phyloP scores from a whole-genome alignment of 2,113 vertebrate genomes.

The Sakesphorus luctuosus region DNA sequence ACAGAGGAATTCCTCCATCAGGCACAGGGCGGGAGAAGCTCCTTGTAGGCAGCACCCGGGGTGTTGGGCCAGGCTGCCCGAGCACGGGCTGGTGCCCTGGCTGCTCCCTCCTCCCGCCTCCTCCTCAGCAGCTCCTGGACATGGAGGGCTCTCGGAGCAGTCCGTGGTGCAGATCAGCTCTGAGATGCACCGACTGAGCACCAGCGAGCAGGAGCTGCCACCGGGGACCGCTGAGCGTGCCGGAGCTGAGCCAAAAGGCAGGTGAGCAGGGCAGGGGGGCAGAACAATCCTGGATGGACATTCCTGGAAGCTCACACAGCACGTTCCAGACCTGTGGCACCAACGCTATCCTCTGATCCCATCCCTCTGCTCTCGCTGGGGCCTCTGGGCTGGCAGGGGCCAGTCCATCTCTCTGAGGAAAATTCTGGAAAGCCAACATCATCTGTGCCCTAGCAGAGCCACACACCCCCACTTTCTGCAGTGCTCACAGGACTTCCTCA shows the following conservation, averaged over 20 bases:
- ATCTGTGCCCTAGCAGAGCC: background rate
- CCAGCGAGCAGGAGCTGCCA: background rate
- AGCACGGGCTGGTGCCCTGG: background rate
- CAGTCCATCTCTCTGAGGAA: background rate
- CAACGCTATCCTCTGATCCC: background rate
- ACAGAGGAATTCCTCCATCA: background rate
- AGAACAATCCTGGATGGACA: background rate
- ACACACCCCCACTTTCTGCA: background rate
- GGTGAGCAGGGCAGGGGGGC: background rate
- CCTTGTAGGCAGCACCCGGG: fast-evolving
- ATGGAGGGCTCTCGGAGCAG: fast-evolving
- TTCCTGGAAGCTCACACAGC: background rate
- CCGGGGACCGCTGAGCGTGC: fast-evolving
- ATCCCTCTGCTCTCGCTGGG: fast-evolving
- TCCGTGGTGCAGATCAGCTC: background rate
- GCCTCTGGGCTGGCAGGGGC: background rate
- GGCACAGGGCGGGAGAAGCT: background rate
- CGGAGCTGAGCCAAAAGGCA: fast-evolving
- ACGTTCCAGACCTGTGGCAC: background rate
- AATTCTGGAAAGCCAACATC: conserved; percentile 19
- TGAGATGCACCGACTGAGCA: background rate
- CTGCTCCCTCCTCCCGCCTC: background rate
- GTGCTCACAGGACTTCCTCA: background rate
- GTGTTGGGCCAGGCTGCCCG: background rate
- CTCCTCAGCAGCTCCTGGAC: background rate